A percentile compares a stretch with the other conserved stretches of the same genome.
Conservation (phyloP, 2,888 invertebrate genomes). For the Drosophila cyrtoloma region DNA sequence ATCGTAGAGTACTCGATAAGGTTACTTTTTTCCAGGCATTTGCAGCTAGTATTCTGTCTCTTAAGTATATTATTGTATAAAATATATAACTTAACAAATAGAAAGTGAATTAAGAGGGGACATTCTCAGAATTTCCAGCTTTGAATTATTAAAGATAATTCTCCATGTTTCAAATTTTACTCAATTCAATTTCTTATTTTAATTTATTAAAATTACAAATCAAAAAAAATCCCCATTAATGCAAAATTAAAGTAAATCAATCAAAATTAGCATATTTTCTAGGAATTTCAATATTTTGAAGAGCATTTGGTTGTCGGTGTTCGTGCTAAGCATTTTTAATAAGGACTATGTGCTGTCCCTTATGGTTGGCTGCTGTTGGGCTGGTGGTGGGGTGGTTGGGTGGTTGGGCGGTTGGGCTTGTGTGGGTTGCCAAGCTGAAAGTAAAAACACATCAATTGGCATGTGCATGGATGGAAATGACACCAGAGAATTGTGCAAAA, state of each 20-base stretch:
- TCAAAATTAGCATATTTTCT: neutral
- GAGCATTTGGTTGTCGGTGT: slow-evolving; percentile 1
- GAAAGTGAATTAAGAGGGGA: neutral
- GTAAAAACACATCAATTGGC: slow-evolving; percentile 84
- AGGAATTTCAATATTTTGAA: neutral
- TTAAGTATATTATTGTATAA: too few species aligned
- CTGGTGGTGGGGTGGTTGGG: neutral
- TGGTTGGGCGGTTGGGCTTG: slow-evolving; percentile 9
- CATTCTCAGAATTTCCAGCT: neutral
- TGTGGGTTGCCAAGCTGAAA: slow-evolving; percentile 63
- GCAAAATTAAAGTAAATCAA: neutral
- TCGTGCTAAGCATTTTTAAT: slow-evolving; percentile 3
- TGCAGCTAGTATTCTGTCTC: neutral
- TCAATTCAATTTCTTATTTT: neutral
- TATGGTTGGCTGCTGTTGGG: slow-evolving; percentile 13
- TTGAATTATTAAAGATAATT: neutral
- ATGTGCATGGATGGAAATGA: slow-evolving; percentile 84
- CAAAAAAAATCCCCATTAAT: neutral
- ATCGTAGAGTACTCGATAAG: neutral
- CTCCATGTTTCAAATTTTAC: neutral
- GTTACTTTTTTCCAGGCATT: neutral
- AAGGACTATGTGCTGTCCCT: slow-evolving; percentile 24
- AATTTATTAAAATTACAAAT: neutral
- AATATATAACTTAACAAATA: neutral
- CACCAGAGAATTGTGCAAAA: slow-evolving; percentile 83